Percentiles rank a stretch among this genome's conserved stretches.
phyloP scores from a whole-genome alignment of 2,797 vertebrate species.

The Rallus crepitans region DNA sequence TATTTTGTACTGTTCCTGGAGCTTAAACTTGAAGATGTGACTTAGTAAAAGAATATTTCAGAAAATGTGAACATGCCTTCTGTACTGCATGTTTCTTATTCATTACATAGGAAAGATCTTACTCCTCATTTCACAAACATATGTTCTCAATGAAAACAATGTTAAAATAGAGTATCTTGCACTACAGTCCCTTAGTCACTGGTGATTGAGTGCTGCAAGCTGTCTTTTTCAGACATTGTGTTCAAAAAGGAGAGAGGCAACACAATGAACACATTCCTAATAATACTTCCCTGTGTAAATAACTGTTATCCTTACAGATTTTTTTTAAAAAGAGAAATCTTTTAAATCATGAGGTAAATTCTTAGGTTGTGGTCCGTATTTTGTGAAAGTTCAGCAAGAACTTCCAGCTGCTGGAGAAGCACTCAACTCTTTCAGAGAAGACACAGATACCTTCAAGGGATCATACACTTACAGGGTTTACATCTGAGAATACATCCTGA shows the following conservation, averaged over 20 bases:
- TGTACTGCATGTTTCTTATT: neutral
- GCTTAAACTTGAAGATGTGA: neutral
- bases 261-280: neutral
- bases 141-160: neutral
- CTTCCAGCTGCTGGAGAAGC: neutral
- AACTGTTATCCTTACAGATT: neutral
- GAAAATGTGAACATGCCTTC: neutral
- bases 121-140: neutral
- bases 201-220: neutral
- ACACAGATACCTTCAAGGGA: neutral
- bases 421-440: neutral
- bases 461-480: neutral
- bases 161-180: neutral
- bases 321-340: neutral
- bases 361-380: neutral
- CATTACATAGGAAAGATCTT: neutral
- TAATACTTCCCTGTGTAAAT: neutral
- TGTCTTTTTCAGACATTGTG: neutral
- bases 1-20: neutral
- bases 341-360: neutral
- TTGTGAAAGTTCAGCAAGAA: neutral
- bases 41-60: neutral
- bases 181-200: neutral
- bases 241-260: neutral
- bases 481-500: neutral